Evolutionary conservation across 2,888 invertebrate species (phyloP), one percentile per base, ranked within the genome.

Genomic region (Imbricaverruca yamaguchii): DNA sequence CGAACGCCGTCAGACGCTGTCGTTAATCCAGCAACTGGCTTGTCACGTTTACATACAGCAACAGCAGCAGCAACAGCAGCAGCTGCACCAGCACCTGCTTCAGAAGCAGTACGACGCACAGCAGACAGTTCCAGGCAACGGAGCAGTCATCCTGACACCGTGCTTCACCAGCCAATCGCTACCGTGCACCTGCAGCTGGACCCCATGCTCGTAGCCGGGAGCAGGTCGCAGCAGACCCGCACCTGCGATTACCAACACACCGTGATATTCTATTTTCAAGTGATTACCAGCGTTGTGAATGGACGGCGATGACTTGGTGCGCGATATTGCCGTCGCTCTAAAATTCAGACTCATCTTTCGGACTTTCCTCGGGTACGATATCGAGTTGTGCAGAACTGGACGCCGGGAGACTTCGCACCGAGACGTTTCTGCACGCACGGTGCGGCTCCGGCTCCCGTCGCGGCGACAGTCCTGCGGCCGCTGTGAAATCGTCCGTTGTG

Each of bases 1-100:
- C 90, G 99, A 99, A 89, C 92, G 98, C 86, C 93, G 98, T 84
- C 97, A 97, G 90, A 98, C 98, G 79, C 90, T 99, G 85, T 91
- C 92, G 84, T 91, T 99, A 85, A 98, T 99, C 88, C 95, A 97
- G 87, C 93, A 93, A 87, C 90, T 98, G 87, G 97, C 97, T 83
- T 94, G 23, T 23, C 56, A 57, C 21, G 79, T 56, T 11, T 59
- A 25, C 57, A 56, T 79, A 1, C 79, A 59, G 23, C 79, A 79
- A 57, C 79, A 53, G 53, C 74, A 74, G 65, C 23, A 9, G 65
- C 65, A 18, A 6, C 23, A 23, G 53, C 74, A 74, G 74, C 53
- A 74, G 74, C 74, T 23, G 9, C 21, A 55, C 21, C 39, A 69
- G 69, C 39, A 25, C 63, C 2, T n/a, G 63, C 63, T 39, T 39